These are phyloP conservation scores for Magallana angulata DNA, from an alignment of 1,140 invertebrate species.

Conservation along the genomic window DNA sequence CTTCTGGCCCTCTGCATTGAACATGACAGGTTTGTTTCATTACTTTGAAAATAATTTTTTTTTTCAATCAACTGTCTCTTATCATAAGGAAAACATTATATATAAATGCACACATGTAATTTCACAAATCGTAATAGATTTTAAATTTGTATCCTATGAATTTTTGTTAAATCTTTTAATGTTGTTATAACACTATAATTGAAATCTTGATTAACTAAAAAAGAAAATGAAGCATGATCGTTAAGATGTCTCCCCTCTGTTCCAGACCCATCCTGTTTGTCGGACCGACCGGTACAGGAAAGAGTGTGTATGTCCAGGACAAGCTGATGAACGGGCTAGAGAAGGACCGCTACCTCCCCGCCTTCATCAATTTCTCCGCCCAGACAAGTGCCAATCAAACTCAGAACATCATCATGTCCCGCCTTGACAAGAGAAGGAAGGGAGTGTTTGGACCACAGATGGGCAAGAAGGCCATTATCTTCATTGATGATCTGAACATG, in stretches of 20 bases:
- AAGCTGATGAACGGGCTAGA: conserved; percentile 78
- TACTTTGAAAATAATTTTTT: background rate
- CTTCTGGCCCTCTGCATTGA: conserved; percentile 77
- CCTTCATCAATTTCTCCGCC: conserved; percentile 80
- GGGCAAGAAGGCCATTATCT: conserved; percentile 79
- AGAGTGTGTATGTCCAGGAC: conserved; percentile 79
- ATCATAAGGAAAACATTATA: too few species aligned
- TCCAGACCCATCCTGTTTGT: conserved; percentile 82
- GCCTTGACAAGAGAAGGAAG: conserved; percentile 78
- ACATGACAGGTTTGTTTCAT: conserved; percentile 67
- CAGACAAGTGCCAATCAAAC: conserved; percentile 80
- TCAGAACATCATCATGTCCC: conserved; percentile 84
- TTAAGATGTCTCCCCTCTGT: background rate
- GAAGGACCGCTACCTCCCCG: conserved; percentile 77
- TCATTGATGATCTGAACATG: conserved; percentile 81
- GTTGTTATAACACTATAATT: too few species aligned
- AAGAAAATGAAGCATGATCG: too few species aligned
- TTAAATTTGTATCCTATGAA: too few species aligned
- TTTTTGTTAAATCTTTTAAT: too few species aligned
- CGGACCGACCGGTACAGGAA: conserved; percentile 80
- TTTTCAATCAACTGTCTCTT: too few species aligned
- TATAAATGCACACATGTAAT: too few species aligned
- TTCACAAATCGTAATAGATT: too few species aligned
- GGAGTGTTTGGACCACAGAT: conserved; percentile 79
- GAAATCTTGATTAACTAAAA: too few species aligned